These are phyloP conservation scores for Hirudinaria manillensis DNA, from an alignment of 2,888 invertebrate genomes.

Conservation along the genomic window DNA sequence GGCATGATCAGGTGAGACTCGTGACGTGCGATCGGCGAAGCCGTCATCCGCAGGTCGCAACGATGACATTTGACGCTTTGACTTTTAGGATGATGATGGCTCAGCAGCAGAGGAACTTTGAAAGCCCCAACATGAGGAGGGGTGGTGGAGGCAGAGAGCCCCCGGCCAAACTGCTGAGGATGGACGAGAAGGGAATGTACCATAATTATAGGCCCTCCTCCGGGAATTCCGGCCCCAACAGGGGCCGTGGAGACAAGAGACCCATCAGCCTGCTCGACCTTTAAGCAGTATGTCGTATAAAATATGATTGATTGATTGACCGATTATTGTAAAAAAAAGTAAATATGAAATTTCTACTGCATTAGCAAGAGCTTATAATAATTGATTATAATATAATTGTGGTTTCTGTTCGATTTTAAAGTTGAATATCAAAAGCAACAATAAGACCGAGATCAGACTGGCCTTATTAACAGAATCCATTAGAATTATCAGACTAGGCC, in stretches of 20 bases:
- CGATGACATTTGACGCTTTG: background rate
- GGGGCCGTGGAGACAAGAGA: conserved; percentile 17
- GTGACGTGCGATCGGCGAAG: background rate
- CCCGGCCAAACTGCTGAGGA: conserved; percentile 26
- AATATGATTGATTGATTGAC: no score
- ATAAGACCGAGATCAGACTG: no score
- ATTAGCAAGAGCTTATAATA: no score
- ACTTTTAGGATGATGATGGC: conserved; percentile 1
- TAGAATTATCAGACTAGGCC: no score
- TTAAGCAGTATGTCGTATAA: background rate
- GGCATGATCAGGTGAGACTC: background rate
- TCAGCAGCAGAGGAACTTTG: background rate
- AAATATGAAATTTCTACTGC: no score
- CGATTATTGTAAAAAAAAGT: no score
- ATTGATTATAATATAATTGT: no score
- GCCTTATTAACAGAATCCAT: no score
- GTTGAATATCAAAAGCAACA: no score
- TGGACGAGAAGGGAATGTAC: conserved; percentile 25
- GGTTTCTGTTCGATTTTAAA: no score
- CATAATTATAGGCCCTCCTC: conserved; percentile 5
- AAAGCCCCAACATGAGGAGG: background rate
- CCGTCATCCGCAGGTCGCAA: background rate
- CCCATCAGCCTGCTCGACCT: conserved; percentile 27
- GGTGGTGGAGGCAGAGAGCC: background rate
- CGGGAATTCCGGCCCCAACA: conserved; percentile 7